Conservation (phyloP, 2,888 invertebrate genomes). For the Pomacea canaliculata region DNA sequence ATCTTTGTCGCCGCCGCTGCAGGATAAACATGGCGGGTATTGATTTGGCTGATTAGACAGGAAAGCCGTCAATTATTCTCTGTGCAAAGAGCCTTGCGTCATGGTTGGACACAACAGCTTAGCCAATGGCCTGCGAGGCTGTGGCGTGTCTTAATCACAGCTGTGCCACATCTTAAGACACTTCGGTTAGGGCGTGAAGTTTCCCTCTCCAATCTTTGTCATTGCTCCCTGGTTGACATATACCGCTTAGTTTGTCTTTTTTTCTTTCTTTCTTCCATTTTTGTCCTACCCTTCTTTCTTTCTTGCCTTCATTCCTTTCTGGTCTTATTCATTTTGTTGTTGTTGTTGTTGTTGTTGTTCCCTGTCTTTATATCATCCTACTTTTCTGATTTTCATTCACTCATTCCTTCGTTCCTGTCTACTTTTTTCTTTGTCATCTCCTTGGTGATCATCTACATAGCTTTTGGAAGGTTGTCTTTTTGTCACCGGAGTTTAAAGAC, state of each 20-base stretch:
- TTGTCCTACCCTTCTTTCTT: slow-evolving; percentile 9
- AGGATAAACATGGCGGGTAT: not conserved
- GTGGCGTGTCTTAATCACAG: not conserved
- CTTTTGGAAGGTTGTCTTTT: no score
- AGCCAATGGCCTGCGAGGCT: not conserved
- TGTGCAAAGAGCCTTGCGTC: not conserved
- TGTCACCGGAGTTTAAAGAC: no score
- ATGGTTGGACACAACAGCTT: not conserved
- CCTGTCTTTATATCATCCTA: not conserved
- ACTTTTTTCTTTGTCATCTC: not conserved
- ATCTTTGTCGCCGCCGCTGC: slow-evolving; percentile 3
- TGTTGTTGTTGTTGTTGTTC: not conserved
- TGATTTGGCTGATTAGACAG: slow-evolving; percentile 2
- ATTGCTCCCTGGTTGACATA: not conserved
- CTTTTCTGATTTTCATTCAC: not conserved
- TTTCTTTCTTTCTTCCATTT: not conserved
- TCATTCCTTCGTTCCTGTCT: not conserved
- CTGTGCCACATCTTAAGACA: no score
- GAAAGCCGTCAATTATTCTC: slow-evolving; percentile 1
- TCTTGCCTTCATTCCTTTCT: slow-evolving; percentile 3
- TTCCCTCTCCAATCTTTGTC: not conserved
- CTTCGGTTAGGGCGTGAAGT: no score
- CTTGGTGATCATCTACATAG: not conserved
- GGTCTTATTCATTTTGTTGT: not conserved
- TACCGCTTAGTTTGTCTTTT: not conserved